Conservation (phyloP, 2,113 vertebrate species). For the Hypanus sabinus region DNA sequence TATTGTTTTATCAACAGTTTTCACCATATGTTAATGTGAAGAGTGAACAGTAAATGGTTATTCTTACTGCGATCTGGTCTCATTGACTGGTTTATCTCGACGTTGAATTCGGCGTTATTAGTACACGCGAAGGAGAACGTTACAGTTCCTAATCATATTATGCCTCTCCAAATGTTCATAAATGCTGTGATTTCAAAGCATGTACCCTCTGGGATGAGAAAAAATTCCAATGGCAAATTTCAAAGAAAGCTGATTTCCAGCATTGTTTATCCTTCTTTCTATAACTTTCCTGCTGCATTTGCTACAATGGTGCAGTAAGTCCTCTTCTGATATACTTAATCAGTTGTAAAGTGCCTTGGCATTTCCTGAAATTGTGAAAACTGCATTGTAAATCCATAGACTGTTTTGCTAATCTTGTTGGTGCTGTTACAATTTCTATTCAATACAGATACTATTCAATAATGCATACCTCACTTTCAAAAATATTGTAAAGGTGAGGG, state of each 20-base stretch:
- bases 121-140: no score
- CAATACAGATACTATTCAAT: neutral
- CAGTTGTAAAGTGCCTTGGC: no score
- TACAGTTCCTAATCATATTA: no score
- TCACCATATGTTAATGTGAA: no score
- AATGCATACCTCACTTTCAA: neutral
- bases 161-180: no score
- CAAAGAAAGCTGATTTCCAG: neutral
- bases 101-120: no score
- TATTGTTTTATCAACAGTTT: no score
- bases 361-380: neutral
- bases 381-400: neutral
- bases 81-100: no score
- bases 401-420: neutral
- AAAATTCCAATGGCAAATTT: neutral
- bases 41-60: no score
- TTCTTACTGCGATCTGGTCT: no score
- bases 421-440: neutral
- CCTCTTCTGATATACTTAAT: neutral
- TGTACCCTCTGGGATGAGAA: neutral
- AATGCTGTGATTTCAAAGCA: neutral
- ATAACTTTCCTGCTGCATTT: neutral
- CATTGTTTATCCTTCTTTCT: neutral
- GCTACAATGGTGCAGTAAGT: neutral
- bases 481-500: neutral